Base-by-base conservation (phyloP, 1,140 invertebrate species). In the Scaptomyza montana region DNA sequence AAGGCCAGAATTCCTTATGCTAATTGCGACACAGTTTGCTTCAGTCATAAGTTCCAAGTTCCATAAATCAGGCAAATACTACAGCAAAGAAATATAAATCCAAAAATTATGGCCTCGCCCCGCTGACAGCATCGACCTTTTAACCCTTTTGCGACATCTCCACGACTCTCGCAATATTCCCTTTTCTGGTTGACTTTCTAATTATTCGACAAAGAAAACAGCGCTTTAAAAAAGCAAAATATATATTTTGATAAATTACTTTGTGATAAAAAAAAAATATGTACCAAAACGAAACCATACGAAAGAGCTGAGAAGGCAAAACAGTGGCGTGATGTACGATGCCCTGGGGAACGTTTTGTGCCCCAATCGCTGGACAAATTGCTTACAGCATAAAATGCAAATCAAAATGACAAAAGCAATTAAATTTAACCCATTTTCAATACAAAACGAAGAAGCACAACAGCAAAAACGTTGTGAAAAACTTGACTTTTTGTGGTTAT, bases 401-500 rank as follows among this genome's bases (percentile, higher is more conserved):
- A 89, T 89, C 84, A 89, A 89, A 87, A 89, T 89, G 84, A 89
- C 84, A 89, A 89, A 89, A 89, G 79, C 84, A 89, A 89, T 89
- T 89, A 89, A 89, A 89, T 89, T 89, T 89, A 89, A 89, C 84
- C 84, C 84, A 89, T 87, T 87, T 87, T 70, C 84, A 89, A 86
- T 86, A 71, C 61, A 47, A 39, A 56, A 49, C 45, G 59, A 46
- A 45, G 62, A 60, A 85, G 73, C 21, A 25, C 21, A 25, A 25
- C 21, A 25, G 2, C 21, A 82, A 68, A 59, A 60, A 68, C 25
- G 21, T 56, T 25, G 21, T 25, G 21, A 25, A 25, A 25, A 25
- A 25, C 21, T 76, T 68, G 54, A 78, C 82, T 77, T 81, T 78
- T 86, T 90, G 84, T 77, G 89, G 89, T 90, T 90, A 85, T 85